Percentiles rank a stretch among this genome's conserved stretches.
phyloP scores from a whole-genome alignment of 2,888 invertebrate species.

The Pseudococcus viburni region DNA sequence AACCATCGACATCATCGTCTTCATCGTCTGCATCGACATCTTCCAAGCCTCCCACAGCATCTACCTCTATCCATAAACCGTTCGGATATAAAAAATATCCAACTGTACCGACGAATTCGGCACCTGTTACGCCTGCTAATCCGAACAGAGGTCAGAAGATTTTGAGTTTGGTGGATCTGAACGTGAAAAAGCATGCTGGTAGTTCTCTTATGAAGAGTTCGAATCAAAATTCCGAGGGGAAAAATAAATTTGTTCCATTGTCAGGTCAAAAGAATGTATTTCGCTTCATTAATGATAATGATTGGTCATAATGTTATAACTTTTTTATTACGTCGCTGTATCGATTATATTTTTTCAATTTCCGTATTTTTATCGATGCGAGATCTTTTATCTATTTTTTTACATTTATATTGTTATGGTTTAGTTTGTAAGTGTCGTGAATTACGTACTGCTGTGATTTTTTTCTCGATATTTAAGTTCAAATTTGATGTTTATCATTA shows the following conservation, averaged over 20 bases:
- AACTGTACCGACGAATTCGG: not conserved
- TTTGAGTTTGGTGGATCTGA: not conserved
- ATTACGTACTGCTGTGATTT: no score
- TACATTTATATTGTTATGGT: no score
- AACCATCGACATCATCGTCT: not conserved
- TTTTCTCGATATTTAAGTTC: no score
- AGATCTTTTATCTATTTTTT: no score
- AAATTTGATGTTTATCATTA: no score
- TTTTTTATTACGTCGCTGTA: no score
- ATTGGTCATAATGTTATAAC: not conserved
- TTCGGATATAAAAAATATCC: not conserved
- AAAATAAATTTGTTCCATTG: slow-evolving; percentile 23
- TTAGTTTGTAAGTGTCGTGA: no score
- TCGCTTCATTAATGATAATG: slow-evolving; percentile 12
- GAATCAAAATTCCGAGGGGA: not conserved
- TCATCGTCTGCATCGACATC: not conserved
- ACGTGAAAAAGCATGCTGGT: not conserved
- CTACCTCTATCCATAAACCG: not conserved
- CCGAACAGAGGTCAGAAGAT: slow-evolving; percentile 15
- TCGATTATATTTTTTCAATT: no score
- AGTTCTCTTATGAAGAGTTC: not conserved
- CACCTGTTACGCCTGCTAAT: not conserved
- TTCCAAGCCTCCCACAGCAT: not conserved
- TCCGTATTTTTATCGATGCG: no score
- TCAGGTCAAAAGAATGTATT: slow-evolving; percentile 42